phyloP scores from a whole-genome alignment of 2,797 vertebrate species.

The Netta rufina region DNA sequence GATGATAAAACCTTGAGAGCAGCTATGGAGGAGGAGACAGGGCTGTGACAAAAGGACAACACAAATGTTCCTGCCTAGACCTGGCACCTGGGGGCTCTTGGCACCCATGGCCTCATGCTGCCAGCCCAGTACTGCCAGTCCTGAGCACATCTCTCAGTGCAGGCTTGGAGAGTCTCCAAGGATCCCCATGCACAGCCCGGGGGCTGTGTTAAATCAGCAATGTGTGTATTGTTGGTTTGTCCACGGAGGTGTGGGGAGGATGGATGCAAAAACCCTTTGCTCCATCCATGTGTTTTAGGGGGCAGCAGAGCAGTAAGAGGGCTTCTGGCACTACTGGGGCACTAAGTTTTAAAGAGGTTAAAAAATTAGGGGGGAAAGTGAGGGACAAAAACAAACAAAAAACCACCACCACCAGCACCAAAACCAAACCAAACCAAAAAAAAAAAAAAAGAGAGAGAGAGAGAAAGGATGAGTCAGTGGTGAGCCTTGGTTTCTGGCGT shows the following conservation, averaged over 20 bases:
- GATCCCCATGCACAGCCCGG: accelerated
- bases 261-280: background rate
- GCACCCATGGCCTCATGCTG: background rate
- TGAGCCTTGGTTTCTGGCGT: background rate
- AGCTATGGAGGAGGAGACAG: too few relatives aligned
- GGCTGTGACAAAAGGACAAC: background rate
- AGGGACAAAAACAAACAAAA: background rate
- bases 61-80: accelerated
- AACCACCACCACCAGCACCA: background rate
- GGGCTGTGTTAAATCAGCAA: background rate
- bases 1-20: background rate
- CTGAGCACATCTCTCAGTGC: accelerated
- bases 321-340: accelerated
- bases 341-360: background rate
- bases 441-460: accelerated
- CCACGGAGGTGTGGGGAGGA: accelerated
- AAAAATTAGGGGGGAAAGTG: accelerated
- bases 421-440: background rate
- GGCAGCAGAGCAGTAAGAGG: background rate
- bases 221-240: accelerated
- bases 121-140: accelerated
- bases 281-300: background rate
- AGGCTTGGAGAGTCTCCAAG: accelerated
- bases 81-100: accelerated
- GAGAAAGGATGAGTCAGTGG: background rate